A percentile compares a stretch with the other conserved stretches of the same genome.
These are phyloP conservation scores for Brachystomella parvula DNA, from an alignment of 1,140 invertebrate species.

Conservation along the genomic window DNA sequence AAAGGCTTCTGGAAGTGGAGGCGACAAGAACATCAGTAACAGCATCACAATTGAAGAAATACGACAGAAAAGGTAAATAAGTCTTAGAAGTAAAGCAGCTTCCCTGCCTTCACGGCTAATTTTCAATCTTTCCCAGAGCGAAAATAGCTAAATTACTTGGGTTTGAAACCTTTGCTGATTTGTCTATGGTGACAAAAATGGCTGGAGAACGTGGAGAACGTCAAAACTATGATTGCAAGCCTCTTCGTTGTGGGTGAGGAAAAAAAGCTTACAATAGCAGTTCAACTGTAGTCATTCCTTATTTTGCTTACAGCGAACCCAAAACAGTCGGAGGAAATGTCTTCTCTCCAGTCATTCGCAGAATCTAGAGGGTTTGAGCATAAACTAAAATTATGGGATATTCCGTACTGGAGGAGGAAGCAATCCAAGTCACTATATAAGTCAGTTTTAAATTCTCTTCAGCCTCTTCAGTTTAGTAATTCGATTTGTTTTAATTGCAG, in stretches of 20 bases:
- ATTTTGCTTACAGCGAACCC: slow-evolving; percentile 49
- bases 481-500: slow-evolving; percentile 16
- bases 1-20: slow-evolving; percentile 54
- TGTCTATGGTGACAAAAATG: slow-evolving; percentile 94
- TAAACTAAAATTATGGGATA: slow-evolving; percentile 69
- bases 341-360: slow-evolving; percentile 65
- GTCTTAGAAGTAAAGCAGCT: background rate
- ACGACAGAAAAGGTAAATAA: slow-evolving; percentile 49
- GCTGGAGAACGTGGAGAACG: slow-evolving; percentile 69
- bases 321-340: slow-evolving; percentile 66
- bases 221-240: slow-evolving; percentile 62
- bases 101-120: background rate
- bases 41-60: slow-evolving; percentile 70
- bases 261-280: slow-evolving; percentile 18
- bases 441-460: slow-evolving; percentile 42
- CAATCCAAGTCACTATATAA: slow-evolving; percentile 50
- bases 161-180: slow-evolving; percentile 66
- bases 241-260: slow-evolving; percentile 45
- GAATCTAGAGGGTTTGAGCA: slow-evolving; percentile 60
- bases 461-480: background rate
- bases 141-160: slow-evolving; percentile 69
- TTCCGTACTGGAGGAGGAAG: slow-evolving; percentile 75
- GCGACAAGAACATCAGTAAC: slow-evolving; percentile 59
- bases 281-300: slow-evolving; percentile 8
- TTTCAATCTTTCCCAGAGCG: slow-evolving; percentile 45